Conservation (phyloP, 2,797 vertebrate genomes). For the Ceryle rudis region DNA sequence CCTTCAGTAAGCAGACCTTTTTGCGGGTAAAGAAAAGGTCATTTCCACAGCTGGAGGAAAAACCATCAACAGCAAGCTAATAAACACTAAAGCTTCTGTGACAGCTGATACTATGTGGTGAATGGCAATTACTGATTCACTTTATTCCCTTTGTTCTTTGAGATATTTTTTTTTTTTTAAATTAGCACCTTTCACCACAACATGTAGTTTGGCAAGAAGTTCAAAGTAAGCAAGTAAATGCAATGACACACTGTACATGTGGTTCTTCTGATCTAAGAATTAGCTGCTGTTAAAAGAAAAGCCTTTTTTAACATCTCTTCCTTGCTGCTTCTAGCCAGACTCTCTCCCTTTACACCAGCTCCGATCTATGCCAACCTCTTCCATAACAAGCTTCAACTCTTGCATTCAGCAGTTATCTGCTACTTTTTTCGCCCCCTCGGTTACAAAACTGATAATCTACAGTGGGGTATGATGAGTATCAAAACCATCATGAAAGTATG, state of each 20-base stretch:
- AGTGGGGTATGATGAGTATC: not conserved
- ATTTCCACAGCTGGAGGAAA: slow-evolving; percentile 43
- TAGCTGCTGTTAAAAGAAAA: not conserved
- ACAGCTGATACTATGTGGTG: not conserved
- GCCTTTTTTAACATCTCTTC: not conserved
- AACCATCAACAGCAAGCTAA: slow-evolving; percentile 7
- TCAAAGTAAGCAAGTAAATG: slow-evolving; percentile 23
- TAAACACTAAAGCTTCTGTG: not conserved
- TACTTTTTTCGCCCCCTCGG: too few species aligned
- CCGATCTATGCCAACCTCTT: not conserved
- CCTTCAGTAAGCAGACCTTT: slow-evolving; percentile 16
- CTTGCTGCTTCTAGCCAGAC: not conserved
- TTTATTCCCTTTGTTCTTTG: not conserved
- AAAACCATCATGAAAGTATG: not conserved
- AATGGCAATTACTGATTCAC: slow-evolving; percentile 14
- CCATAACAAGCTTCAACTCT: not conserved
- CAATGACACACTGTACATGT: not conserved
- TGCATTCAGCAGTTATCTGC: not conserved
- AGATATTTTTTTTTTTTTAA: not conserved
- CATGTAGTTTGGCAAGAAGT: slow-evolving; percentile 19
- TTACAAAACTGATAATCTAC: not conserved
- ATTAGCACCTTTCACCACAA: slow-evolving; percentile 22
- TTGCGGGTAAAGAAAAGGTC: not conserved
- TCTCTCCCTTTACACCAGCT: not conserved
- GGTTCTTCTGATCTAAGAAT: slow-evolving; percentile 11